Evolutionary conservation across 2,888 invertebrate species (phyloP), one percentile per base, ranked within the genome.

Genomic region (Eurytoma californica): DNA sequence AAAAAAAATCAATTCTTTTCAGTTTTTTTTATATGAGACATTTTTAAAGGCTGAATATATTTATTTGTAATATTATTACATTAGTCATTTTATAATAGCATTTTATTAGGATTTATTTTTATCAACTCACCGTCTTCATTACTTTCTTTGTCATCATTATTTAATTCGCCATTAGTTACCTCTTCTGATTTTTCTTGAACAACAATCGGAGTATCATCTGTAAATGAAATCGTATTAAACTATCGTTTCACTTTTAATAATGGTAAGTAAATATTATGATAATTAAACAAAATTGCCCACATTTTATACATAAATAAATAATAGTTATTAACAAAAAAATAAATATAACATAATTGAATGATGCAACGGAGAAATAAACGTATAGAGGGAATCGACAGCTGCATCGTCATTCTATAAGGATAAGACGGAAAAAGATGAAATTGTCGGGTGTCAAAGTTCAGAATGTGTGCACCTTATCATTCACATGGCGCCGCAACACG

Each of bases 61-160:
- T n/a, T 1, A 2, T n/a, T n/a, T n/a, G 1, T n/a, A 4, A n/a
- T 53, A 53, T n/a, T 53, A 0, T 53, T 53, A 53, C n/a, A 53
- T 53, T 53, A 53, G 16, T 16, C 7, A 24, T 24, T 39, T 39
- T 53, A 53, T 2, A 39, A 30, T 18, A 20, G 9, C 3, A 18
- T 13, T 24, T 28, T 4, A 16, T 67, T 16, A 9, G 24, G 51
- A 13, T 67, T 39, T 39, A 13, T 49, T 65, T 47, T 47, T 16
- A 30, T 18, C 49, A n/a, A 28, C 28, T 80, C 53, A 80, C 80
- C 80, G 47, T 53, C 13, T 49, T 30, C 51, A 20, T 77, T 68
- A 1, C 13, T 49, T 30, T 72, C 65, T 30, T 76, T 72, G 4
- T 69, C 49, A 12, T 20, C 24, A 13, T 39, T 58, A n/a, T 39